These are phyloP conservation scores for Neogobius melanostomus DNA, from an alignment of 2,113 vertebrate genomes.

Conservation along the genomic window DNA sequence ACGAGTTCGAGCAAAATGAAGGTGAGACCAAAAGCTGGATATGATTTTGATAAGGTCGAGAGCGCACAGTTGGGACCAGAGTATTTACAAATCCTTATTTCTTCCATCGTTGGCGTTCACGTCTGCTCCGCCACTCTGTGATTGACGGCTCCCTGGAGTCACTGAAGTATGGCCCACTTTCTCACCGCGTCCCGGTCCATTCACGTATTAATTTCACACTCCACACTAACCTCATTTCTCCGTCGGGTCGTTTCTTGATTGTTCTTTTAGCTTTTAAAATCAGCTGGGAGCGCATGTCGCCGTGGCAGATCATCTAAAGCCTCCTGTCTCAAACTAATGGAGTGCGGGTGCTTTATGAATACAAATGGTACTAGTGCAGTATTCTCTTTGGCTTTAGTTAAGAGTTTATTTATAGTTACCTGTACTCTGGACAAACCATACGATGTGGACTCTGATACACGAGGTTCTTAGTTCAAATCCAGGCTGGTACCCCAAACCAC, in stretches of 20 bases:
- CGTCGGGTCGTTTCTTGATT: slow-evolving; percentile 51
- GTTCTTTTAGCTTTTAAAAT: slow-evolving; percentile 44
- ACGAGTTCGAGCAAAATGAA: slow-evolving; percentile 99
- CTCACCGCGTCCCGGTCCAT: slow-evolving; percentile 53
- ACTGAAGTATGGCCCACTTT: slow-evolving; percentile 64
- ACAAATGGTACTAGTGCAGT: neutral
- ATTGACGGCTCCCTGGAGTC: slow-evolving; percentile 52
- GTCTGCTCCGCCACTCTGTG: slow-evolving; percentile 31
- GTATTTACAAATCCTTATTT: neutral
- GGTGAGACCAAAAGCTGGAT: slow-evolving; percentile 73
- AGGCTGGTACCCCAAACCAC: no score
- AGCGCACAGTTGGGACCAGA: neutral
- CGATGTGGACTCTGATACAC: no score
- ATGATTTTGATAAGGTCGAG: no score
- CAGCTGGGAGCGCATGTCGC: slow-evolving; percentile 34
- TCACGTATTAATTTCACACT: slow-evolving; percentile 57
- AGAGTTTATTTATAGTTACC: neutral
- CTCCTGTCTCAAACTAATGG: slow-evolving; percentile 3
- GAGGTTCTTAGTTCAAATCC: no score
- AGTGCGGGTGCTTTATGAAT: slow-evolving; percentile 11
- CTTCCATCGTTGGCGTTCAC: slow-evolving; percentile 33
- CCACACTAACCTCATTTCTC: slow-evolving; percentile 68
- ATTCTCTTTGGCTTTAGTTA: neutral
- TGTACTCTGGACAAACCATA: no score
- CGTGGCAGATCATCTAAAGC: slow-evolving; percentile 13